A percentile compares a stretch with the other conserved stretches of the same genome.
Conservation (phyloP, 2,888 invertebrate genomes). For the Sinodicranocentrus sp. region DNA sequence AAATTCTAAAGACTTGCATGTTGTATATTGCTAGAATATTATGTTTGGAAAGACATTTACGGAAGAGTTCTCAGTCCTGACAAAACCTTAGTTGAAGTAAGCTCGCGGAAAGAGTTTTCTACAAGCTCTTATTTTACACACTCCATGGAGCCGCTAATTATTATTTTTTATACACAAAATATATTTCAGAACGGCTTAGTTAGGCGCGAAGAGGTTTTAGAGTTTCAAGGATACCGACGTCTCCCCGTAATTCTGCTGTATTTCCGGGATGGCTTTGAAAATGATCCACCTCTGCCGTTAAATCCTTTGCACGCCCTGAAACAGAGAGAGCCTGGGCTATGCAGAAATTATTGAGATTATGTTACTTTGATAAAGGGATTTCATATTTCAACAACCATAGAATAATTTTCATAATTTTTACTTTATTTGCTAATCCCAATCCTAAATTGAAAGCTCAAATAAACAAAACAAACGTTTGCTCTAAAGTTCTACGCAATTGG, state of each 20-base stretch:
- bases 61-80: conserved; percentile 43
- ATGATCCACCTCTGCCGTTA: conserved; percentile 40
- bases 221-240: conserved; percentile 63
- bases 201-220: conserved; percentile 53
- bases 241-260: conserved; percentile 52
- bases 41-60: conserved; percentile 66
- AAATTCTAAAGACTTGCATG: not conserved
- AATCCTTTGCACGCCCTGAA: conserved; percentile 54
- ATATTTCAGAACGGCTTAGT: conserved; percentile 52
- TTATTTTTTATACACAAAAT: too few species aligned
- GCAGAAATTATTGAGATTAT: conserved; percentile 66
- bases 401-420: too few species aligned
- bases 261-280: conserved; percentile 65
- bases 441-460: too few species aligned
- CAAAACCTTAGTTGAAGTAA: conserved; percentile 55
- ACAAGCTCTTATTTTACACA: too few species aligned
- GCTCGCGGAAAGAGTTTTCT: not conserved
- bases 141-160: too few species aligned
- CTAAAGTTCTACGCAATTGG: too few species aligned
- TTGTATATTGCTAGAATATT: conserved; percentile 42
- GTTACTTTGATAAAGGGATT: too few species aligned
- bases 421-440: too few species aligned
- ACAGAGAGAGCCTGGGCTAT: conserved; percentile 41
- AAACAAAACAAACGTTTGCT: too few species aligned
- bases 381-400: too few species aligned